phyloP scores from a whole-genome alignment of 1,140 invertebrate genomes.

The Thaumetopoea pityocampa region DNA sequence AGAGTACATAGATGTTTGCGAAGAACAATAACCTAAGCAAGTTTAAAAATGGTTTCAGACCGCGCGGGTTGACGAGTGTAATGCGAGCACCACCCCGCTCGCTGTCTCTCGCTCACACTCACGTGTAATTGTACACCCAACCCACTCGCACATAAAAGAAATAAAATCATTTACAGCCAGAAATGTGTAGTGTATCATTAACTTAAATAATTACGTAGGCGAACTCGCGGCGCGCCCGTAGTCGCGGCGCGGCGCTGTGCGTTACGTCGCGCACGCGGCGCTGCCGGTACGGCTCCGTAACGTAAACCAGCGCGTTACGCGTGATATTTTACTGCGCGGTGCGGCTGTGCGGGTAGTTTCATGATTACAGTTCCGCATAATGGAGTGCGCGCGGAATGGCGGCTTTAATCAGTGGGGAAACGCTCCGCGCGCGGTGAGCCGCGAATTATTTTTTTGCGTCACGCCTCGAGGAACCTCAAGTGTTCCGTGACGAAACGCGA shows the following conservation, averaged over 20 bases:
- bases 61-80: conserved; percentile 43
- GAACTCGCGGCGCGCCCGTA: conserved; percentile 24
- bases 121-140: conserved; percentile 1
- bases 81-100: conserved; percentile 25
- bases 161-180: conserved; percentile 56
- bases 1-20: conserved; percentile 11
- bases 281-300: conserved; percentile 25
- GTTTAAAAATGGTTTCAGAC: conserved; percentile 49
- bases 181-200: conserved; percentile 70
- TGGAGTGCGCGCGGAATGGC: conserved; percentile 49
- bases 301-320: conserved; percentile 24
- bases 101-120: background rate
- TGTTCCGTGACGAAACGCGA: conserved; percentile 5
- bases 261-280: conserved; percentile 16
- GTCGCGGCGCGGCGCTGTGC: conserved; percentile 8
- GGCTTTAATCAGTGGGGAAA: conserved; percentile 71
- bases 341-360: conserved; percentile 42
- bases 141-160: conserved; percentile 28
- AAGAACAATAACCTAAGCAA: conserved; percentile 49
- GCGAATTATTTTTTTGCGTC: conserved; percentile 30
- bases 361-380: conserved; percentile 65
- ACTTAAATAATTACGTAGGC: conserved; percentile 68
- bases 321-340: conserved; percentile 4
- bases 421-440: conserved; percentile 36
- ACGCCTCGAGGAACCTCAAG: background rate